Conservation (phyloP, 2,113 vertebrate genomes). For the Cyanoramphus novaezelandiae region DNA sequence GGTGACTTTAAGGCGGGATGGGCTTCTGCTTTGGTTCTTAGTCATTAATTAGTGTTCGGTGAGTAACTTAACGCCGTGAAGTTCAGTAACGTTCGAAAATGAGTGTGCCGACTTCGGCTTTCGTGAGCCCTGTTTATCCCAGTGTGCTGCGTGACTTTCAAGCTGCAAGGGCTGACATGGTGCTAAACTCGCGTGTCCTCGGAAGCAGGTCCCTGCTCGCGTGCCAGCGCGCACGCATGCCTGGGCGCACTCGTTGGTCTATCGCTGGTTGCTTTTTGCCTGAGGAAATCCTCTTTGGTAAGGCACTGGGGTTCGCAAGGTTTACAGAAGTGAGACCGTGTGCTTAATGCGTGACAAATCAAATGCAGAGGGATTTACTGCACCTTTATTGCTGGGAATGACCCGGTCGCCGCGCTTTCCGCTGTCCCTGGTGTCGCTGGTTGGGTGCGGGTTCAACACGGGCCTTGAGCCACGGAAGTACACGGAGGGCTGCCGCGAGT, state of each 20-base stretch:
- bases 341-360: not conserved
- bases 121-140: accelerated
- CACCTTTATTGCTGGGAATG: accelerated
- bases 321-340: not conserved
- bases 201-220: not conserved
- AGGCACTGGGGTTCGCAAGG: not conserved
- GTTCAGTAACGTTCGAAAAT: not conserved
- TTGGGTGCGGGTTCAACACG: accelerated
- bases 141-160: accelerated
- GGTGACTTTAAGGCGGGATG: not conserved
- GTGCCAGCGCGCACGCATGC: not conserved
- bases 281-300: not conserved
- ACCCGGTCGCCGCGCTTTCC: too few relatives aligned
- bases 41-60: not conserved
- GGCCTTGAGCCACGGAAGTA: not conserved
- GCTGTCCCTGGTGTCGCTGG: accelerated
- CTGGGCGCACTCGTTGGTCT: not conserved
- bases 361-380: not conserved
- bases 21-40: not conserved
- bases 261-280: accelerated
- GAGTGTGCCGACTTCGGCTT: not conserved
- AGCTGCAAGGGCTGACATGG: not conserved
- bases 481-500: not conserved
- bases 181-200: not conserved
- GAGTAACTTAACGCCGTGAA: not conserved